Percentiles rank a stretch among this genome's conserved stretches.
phyloP scores from a whole-genome alignment of 2,113 vertebrate species.

The Nyctibius bracteatus region DNA sequence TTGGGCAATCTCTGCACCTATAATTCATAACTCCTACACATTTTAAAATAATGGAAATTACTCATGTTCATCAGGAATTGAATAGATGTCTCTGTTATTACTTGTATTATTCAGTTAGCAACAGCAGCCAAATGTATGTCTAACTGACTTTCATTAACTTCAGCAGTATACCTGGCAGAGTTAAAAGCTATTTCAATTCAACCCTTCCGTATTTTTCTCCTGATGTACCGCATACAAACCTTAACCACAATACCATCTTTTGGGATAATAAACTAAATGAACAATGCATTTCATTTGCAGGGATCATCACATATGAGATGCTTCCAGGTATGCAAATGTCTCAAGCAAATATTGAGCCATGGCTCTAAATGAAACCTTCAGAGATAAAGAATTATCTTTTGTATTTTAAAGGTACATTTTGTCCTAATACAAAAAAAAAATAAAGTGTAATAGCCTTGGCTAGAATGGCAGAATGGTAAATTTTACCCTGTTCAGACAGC shows the following conservation, averaged over 20 bases:
- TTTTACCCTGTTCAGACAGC: neutral
- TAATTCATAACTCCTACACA: conserved; percentile 54
- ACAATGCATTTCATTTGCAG: conserved; percentile 22
- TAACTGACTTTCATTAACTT: conserved; percentile 58
- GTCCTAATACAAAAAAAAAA: neutral
- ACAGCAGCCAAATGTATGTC: conserved; percentile 47
- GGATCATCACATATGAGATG: neutral
- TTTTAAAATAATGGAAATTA: conserved; percentile 64
- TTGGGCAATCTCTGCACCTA: conserved; percentile 51
- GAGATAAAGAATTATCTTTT: conserved; percentile 12
- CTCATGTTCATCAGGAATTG: conserved; percentile 55
- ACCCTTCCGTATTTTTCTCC: neutral
- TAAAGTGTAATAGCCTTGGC: neutral
- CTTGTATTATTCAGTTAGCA: conserved; percentile 55
- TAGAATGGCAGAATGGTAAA: neutral
- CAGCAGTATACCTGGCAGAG: conserved; percentile 35
- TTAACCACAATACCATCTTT: conserved; percentile 23
- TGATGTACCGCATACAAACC: neutral
- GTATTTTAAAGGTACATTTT: conserved; percentile 14
- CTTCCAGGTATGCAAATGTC: conserved; percentile 27
- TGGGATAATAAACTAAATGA: conserved; percentile 35
- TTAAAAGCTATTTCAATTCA: conserved; percentile 38
- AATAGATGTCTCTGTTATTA: conserved; percentile 59
- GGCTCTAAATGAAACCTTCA: conserved; percentile 2
- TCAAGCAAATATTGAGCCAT: neutral